Percentiles rank a stretch among this genome's conserved stretches.
Evolutionary conservation across 2,113 vertebrate genomes (phyloP).

Genomic region (Ophthalmolycus amberensis): DNA sequence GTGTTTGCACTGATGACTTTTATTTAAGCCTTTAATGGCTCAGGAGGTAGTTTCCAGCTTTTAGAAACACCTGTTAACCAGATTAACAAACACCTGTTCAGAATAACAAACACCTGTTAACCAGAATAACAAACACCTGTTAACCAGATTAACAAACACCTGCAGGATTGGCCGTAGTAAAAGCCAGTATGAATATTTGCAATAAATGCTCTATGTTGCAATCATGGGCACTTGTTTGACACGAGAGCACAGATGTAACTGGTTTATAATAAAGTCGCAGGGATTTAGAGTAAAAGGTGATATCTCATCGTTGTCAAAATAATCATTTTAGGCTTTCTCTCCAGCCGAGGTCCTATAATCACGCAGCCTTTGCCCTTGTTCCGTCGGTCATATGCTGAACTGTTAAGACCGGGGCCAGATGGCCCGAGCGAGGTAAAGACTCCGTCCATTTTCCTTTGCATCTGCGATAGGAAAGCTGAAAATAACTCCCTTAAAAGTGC

Average conservation of each 20-base stretch:
- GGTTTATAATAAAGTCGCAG: slow-evolving; percentile 25
- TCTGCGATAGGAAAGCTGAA: slow-evolving; percentile 36
- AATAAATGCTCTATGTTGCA: not conserved
- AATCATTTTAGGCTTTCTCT: slow-evolving; percentile 54
- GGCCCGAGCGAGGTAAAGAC: slow-evolving; percentile 33
- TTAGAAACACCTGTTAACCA: too few relatives aligned
- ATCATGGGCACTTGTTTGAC: not conserved
- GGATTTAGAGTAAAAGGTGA: slow-evolving; percentile 51
- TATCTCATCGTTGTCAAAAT: slow-evolving; percentile 46
- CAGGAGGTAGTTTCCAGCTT: not conserved
- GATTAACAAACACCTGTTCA: too few relatives aligned
- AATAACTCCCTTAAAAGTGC: slow-evolving; percentile 49
- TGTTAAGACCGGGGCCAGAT: slow-evolving; percentile 56
- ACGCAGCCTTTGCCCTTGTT: slow-evolving; percentile 34
- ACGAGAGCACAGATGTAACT: not conserved
- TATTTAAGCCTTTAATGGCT: not conserved
- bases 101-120: not conserved
- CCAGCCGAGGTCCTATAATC: slow-evolving; percentile 26
- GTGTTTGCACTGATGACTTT: not conserved
- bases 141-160: not conserved
- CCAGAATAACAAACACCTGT: not conserved
- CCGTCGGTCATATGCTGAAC: slow-evolving; percentile 11
- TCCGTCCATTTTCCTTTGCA: slow-evolving; percentile 43
- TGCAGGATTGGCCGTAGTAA: not conserved
- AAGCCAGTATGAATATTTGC: not conserved